Base-by-base conservation (phyloP, 2,113 vertebrate species). In the Gopherus flavomarginatus region DNA sequence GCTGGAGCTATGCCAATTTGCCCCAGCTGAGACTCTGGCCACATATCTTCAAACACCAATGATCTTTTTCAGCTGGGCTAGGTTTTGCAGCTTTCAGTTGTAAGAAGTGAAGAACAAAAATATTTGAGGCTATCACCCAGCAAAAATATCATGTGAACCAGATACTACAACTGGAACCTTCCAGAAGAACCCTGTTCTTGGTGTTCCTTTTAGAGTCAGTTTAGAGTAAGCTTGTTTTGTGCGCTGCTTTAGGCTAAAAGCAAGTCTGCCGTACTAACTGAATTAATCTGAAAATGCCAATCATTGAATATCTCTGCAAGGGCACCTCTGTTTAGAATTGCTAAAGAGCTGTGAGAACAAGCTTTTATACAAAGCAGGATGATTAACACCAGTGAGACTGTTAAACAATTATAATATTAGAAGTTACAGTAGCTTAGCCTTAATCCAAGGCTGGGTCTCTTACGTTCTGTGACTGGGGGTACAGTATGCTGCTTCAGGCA, bases 181-280 rank as follows among this genome's bases (percentile, higher is more conserved):
- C 78, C 11, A 84, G 69, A 50, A 53, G 13, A 38, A 11, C 72
- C 83, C 9, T 35, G 69, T 42, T 24, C 81, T 86, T 44, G 1
- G 14, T 35, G 1, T 9, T 75, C 11, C 35, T 56, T 42, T 21
- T 13, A 47, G 17, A 1, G 2, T 26, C 24, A 6, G 0, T 0
- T 0, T 14, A 52, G 81, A 5, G 47, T 72, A 1, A 8, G 82
- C 65, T 21, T 53, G 24, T 29, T 53, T 19, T 27, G 5, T 1
- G 1, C 4, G 0, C 75, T 14, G 72, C 92, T 21, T 1, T 50
- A 86, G 69, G 88, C 88, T 10, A 10, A 1, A 62, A 11, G 49
- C 0, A 27, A 27, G 2, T 79, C 78, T 86, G 49, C 72, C 52
- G 50, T 1, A 3, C 10, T 19, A 4, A 2, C 13, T 1, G 81